Evolutionary conservation across 2,888 invertebrate genomes (phyloP), one percentile per base, ranked within the genome.

Genomic region (Erpobdella octoculata): DNA sequence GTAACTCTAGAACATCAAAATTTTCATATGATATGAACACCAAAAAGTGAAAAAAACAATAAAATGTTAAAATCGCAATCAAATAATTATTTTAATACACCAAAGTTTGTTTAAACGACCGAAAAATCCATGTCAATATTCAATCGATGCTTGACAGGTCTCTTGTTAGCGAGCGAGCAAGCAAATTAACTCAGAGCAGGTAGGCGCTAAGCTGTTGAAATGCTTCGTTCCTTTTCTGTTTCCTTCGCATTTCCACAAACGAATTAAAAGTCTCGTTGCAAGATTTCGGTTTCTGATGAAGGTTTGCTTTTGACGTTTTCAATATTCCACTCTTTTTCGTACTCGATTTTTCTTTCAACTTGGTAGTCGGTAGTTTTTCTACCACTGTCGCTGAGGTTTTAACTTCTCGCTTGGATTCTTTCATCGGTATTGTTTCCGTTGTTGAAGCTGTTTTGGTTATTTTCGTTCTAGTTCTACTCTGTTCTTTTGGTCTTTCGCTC

Each of bases 211-310:
- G 31, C 36, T 69, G 35, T 58, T 53, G 58, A 46, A 69, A 58
- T 15, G 69, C 69, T 33, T 69, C 69, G 35, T 18, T 58, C 21
- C 69, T 48, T 58, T 69, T 69, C 37, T 69, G 69, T 36, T n/a
- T 69, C 9, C 35, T 38, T 31, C 53, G 53, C 53, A 31, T n/a
- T 18, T 36, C 31, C n/a, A 62, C 31, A 62, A 62, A 62, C n/a
- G 31, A 33, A 31, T n/a, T 35, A 35, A 62, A 62, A 28, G 33
- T 31, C 62, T 62, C 62, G 35, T 62, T 62, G 62, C 62, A 62
- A 33, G 62, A 62, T 62, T 62, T 62, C 6, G 31, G 28, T 35
- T 62, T 62, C 35, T 62, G 31, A 35, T 28, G 31, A 33, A 62
- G 33, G 1, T 31, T 31, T 21, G 31, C 1, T 31, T 62, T 35